Evolutionary conservation across 2,888 invertebrate species (phyloP).

Genomic region (Deilephila elpenor): DNA sequence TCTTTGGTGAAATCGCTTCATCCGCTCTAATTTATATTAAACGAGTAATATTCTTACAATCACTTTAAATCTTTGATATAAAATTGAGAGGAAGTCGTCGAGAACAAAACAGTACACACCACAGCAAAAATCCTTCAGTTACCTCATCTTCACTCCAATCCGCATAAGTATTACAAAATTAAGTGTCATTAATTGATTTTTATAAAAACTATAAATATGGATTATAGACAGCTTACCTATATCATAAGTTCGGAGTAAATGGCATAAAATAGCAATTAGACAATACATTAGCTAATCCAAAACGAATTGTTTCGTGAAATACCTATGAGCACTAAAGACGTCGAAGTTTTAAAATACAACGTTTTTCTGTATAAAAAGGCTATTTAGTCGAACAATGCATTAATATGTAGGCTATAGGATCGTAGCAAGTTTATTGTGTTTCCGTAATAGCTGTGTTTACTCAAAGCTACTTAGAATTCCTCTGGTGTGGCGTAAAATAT

Average conservation of each 20-base stretch:
- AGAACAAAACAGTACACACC: no score
- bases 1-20: background rate
- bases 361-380: background rate
- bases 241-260: background rate
- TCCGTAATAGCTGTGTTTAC: background rate
- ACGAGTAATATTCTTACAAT: background rate
- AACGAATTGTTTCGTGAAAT: slow-evolving; percentile 2
- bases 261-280: background rate
- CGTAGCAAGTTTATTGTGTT: background rate
- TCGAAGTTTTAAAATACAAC: slow-evolving; percentile 1
- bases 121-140: no score
- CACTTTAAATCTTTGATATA: no score
- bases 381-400: background rate
- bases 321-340: background rate
- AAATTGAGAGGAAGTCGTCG: no score
- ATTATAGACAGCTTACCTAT: background rate
- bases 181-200: no score
- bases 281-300: no score
- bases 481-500: background rate
- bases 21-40: background rate
- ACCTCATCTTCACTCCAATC: no score
- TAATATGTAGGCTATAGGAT: background rate
- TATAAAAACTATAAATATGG: no score
- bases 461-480: background rate
- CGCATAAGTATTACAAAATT: no score